Evolutionary conservation across 1,140 invertebrate species (phyloP), one percentile per base, ranked within the genome.

Genomic region (Ceratitis capitata): DNA sequence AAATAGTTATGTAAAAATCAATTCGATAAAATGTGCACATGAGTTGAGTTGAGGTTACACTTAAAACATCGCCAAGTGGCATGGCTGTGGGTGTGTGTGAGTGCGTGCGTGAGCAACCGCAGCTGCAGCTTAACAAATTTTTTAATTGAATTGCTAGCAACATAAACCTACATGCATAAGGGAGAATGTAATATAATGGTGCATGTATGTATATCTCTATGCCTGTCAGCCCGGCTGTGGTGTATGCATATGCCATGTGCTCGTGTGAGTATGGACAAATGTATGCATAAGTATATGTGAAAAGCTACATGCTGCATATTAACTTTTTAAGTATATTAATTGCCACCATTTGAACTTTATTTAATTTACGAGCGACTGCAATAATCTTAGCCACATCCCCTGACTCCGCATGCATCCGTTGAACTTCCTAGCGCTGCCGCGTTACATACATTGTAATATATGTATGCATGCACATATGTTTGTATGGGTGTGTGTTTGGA

Each of bases 311-410:
- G 82, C 42, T 26, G 56, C 86, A 86, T 86, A 83, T 86, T 82
- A 86, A 86, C 86, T 85, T 85, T 86, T 86, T 83, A 83, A 86
- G 86, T 86, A 82, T 86, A 85, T 86, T 86, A 86, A 86, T 85
- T 86, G 86, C 86, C 74, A 85, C 56, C 86, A 86, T 85, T 86
- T 86, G 86, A 86, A 86, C 86, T 86, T 85, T 85, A 86, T 86
- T 86, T 86, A 86, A 86, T 86, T 86, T 86, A 86, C 86, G 86
- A 78, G 69, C 69, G 39, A 78, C 39, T 45, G 39, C 69, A 78
- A 78, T 78, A 78, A 78, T 78, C 69, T 45, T 78, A 39, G 39
- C 69, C 69, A 23, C 69, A 45, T 78, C n/a, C 69, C 23, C 39
- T 78, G 35, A 32, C 69, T 78, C 39, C 39, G 19, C 19, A 39